phyloP scores from a whole-genome alignment of 2,113 vertebrate genomes.

The Tonatia bakeri region DNA sequence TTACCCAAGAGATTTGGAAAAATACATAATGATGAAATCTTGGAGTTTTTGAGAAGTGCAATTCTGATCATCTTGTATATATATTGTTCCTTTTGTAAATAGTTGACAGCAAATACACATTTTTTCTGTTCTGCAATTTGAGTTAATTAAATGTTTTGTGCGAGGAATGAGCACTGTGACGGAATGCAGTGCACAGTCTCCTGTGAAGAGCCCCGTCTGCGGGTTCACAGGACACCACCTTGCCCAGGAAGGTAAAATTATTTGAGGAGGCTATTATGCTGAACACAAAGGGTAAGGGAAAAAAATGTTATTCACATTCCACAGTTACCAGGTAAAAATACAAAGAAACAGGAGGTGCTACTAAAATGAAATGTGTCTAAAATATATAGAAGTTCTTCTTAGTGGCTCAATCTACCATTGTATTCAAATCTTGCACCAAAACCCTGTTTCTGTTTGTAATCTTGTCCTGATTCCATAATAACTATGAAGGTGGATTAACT shows the following conservation, averaged over 20 bases:
- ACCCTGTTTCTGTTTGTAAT: neutral
- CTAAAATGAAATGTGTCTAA: neutral
- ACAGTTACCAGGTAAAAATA: neutral
- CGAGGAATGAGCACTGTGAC: neutral
- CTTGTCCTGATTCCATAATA: neutral
- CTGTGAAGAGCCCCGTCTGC: neutral
- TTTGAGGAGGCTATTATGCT: neutral
- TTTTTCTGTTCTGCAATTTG: neutral
- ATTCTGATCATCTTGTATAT: neutral
- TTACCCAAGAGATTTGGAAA: slow-evolving; percentile 7
- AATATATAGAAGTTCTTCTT: neutral
- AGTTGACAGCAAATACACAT: neutral
- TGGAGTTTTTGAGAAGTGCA: neutral
- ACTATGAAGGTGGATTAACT: neutral
- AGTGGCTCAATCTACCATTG: neutral
- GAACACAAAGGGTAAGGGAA: neutral
- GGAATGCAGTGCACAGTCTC: neutral
- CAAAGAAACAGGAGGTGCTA: neutral
- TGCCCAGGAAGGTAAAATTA: neutral
- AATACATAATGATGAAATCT: neutral
- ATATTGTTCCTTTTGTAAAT: neutral
- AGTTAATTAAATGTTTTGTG: slow-evolving; percentile 29
- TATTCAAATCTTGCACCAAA: neutral
- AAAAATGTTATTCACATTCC: neutral
- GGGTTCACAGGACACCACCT: neutral